phyloP scores from a whole-genome alignment of 2,797 vertebrate genomes.

The Catharus ustulatus region DNA sequence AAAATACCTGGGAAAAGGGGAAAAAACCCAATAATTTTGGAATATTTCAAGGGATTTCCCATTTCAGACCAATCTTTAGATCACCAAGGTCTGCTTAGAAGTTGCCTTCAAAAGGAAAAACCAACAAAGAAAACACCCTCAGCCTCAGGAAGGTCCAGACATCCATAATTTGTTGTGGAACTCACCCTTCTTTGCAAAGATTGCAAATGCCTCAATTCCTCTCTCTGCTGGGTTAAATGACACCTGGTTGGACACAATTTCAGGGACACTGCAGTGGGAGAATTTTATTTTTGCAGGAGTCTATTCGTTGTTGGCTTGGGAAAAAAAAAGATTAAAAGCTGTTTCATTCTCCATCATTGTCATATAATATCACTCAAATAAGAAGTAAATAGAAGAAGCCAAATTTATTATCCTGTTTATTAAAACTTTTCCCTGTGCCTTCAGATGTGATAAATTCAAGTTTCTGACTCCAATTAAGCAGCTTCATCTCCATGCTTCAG shows the following conservation, averaged over 20 bases:
- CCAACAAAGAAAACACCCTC: background rate
- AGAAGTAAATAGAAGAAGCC: background rate
- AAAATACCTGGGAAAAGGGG: background rate
- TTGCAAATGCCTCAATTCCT: rapidly evolving
- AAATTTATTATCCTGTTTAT: background rate
- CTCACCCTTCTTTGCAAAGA: background rate
- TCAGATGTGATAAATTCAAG: background rate
- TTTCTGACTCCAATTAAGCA: constrained; percentile 36
- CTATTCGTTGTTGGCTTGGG: background rate
- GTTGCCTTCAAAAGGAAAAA: background rate
- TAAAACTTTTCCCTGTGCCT: background rate
- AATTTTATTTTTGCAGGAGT: background rate
- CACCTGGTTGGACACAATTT: background rate
- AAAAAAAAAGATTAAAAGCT: background rate
- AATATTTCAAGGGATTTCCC: background rate
- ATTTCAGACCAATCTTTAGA: background rate
- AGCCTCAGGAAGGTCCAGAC: background rate
- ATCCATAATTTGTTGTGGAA: background rate
- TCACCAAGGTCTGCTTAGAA: background rate
- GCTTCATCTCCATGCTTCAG: background rate
- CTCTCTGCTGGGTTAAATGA: background rate
- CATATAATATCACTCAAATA: background rate
- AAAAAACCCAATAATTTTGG: background rate
- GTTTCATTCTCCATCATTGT: background rate
- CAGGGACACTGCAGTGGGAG: background rate